Conservation (phyloP, 2,113 vertebrate genomes). For the Otolemur garnettii region DNA sequence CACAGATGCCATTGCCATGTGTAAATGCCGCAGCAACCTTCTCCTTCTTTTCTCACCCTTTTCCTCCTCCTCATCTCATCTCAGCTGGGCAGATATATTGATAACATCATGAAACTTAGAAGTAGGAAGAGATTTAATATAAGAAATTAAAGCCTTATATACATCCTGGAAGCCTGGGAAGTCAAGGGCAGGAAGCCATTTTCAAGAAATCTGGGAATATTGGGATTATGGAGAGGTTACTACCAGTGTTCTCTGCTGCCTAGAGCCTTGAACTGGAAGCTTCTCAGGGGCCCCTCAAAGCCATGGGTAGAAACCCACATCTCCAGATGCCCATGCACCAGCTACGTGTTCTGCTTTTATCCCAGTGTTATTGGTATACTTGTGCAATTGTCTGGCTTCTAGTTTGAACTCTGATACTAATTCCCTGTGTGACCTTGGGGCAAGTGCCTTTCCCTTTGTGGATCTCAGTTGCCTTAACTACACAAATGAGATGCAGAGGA, state of each 20-base stretch:
- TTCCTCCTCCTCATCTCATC: not conserved
- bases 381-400: not conserved
- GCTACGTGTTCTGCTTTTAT: not conserved
- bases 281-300: not conserved
- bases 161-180: not conserved
- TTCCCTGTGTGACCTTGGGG: not conserved
- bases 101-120: too few species aligned
- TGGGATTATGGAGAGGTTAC: not conserved
- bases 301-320: not conserved
- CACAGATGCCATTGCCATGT: not conserved
- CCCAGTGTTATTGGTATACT: not conserved
- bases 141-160: not conserved
- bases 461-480: not conserved
- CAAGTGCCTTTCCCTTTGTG: not conserved
- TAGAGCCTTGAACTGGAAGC: not conserved
- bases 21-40: not conserved
- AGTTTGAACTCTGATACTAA: not conserved
- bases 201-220: not conserved
- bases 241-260: not conserved
- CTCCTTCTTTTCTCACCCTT: too few species aligned
- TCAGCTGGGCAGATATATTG: not conserved
- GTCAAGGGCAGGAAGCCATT: not conserved
- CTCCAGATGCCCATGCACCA: not conserved
- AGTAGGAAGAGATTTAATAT: not conserved
- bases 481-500: not conserved